Percentiles rank a stretch among this genome's conserved stretches.
phyloP scores from a whole-genome alignment of 1,140 invertebrate species.

The Trachymyrmex cornetzi region DNA sequence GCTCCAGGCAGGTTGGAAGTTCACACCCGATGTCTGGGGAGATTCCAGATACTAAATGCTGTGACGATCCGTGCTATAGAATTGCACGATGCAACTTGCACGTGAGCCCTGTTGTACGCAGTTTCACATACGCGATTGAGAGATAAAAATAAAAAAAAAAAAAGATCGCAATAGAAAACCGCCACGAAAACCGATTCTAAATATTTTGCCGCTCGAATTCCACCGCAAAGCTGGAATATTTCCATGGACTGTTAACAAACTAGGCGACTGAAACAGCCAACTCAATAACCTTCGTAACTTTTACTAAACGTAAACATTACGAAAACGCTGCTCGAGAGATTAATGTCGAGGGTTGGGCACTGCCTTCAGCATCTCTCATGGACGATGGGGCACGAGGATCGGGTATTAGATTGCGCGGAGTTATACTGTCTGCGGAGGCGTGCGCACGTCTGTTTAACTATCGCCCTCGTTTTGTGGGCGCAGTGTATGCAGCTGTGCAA shows the following conservation, averaged over 20 bases:
- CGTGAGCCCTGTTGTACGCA: background rate
- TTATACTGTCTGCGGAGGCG: constrained; percentile 27
- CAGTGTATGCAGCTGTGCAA: background rate
- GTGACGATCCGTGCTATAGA: background rate
- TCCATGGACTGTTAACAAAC: background rate
- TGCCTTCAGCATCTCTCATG: constrained; percentile 4
- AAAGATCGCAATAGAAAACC: background rate
- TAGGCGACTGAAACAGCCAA: background rate
- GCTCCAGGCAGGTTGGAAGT: constrained; percentile 14
- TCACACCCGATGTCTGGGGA: constrained; percentile 43
- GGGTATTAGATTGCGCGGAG: constrained; percentile 35
- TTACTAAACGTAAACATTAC: constrained; percentile 57
- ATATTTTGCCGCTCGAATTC: background rate
- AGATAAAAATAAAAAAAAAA: background rate
- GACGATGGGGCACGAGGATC: constrained; percentile 1
- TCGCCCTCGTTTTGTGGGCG: constrained; percentile 33
- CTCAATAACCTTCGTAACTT: constrained; percentile 56
- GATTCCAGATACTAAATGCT: constrained; percentile 25
- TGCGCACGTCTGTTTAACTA: constrained; percentile 25
- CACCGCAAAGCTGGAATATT: background rate
- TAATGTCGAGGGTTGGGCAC: constrained; percentile 23
- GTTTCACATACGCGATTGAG: background rate
- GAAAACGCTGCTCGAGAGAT: constrained; percentile 19
- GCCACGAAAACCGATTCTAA: background rate
- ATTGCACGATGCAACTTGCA: background rate